Evolutionary conservation across 1,140 invertebrate species (phyloP).

Genomic region (Oreohelix idahoensis): DNA sequence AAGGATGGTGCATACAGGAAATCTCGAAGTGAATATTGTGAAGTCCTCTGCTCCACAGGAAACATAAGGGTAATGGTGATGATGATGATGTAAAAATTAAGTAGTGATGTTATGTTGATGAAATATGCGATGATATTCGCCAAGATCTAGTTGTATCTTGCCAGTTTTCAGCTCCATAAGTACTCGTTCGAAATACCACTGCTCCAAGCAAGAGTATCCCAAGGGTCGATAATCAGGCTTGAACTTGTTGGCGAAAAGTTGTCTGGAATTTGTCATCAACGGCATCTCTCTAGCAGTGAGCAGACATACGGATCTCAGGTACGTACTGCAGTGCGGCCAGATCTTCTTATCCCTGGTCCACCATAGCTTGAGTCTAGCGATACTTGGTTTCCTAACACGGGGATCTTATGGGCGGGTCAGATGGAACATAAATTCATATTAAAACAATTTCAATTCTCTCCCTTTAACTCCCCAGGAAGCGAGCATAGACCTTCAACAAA

Average conservation of each 20-base stretch:
- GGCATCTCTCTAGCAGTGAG: slow-evolving; percentile 48
- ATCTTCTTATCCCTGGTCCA: slow-evolving; percentile 23
- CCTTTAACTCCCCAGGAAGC: too few relatives aligned
- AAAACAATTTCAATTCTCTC: too few relatives aligned
- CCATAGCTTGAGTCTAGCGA: slow-evolving; percentile 47
- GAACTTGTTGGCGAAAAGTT: slow-evolving; percentile 56
- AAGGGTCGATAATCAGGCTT: slow-evolving; percentile 29
- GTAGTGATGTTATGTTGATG: too few relatives aligned
- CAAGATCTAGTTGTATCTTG: neutral
- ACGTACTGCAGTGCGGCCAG: slow-evolving; percentile 35
- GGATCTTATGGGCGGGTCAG: neutral
- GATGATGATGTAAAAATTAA: too few relatives aligned
- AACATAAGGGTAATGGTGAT: too few relatives aligned
- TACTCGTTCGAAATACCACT: slow-evolving; percentile 42
- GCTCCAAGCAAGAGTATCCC: slow-evolving; percentile 46
- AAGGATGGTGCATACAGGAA: too few relatives aligned
- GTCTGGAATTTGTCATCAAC: slow-evolving; percentile 25
- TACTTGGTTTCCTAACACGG: slow-evolving; percentile 21
- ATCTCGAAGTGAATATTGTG: too few relatives aligned
- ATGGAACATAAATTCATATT: too few relatives aligned
- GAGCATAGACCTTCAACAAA: too few relatives aligned
- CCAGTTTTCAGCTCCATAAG: neutral
- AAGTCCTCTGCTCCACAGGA: too few relatives aligned
- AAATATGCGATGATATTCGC: neutral
- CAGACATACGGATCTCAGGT: slow-evolving; percentile 46